Evolutionary conservation across 2,888 invertebrate genomes (phyloP), one percentile per base, ranked within the genome.

Genomic region (Andrena bicolor): DNA sequence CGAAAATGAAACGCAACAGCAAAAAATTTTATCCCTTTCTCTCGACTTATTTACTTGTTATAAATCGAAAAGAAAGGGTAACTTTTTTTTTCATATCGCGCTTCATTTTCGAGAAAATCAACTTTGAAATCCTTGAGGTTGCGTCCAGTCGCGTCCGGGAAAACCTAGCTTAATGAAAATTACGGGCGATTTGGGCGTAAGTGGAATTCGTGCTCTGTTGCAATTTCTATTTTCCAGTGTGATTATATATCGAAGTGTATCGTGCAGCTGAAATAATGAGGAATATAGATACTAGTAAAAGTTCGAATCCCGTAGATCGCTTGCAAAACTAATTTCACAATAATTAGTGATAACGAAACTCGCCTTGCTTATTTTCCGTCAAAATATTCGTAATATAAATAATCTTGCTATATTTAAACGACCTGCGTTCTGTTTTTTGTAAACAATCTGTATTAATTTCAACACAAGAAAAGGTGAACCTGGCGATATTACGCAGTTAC

Each of bases 321-420:
- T 65, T 66, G 41, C 23, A 35, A 35, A 41, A 41, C 48, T 71
- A 23, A 49, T 73, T 61, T 66, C 56, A 66, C 49, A 30, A 32
- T 66, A 49, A 63, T 72, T 66, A 41, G 66, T 66, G 48, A 73
- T 61, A 41, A 13, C 16, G 35, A 51, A 53, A 73, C 80, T 82
- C 66, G 79, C 71, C 82, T 80, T 79, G 75, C 80, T 82, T 75
- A 75, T 66, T 79, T 82, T 75, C 75, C 71, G 70, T 82, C 80
- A 51, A 60, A 16, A 60, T 61, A 61, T 64, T 65, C 61, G 53
- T 65, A 32, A 75, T 53, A 48, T 30, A 71, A 65, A 60, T 73
- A 41, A 82, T 83, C 82, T 83, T 83, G 83, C 82, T 82, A 82
- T 53, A 61, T 41, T 73, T 75, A 71, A 82, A 74, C 61, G 61